Evolutionary conservation across 2,888 invertebrate species (phyloP).

Genomic region (Agonum fuliginosum): DNA sequence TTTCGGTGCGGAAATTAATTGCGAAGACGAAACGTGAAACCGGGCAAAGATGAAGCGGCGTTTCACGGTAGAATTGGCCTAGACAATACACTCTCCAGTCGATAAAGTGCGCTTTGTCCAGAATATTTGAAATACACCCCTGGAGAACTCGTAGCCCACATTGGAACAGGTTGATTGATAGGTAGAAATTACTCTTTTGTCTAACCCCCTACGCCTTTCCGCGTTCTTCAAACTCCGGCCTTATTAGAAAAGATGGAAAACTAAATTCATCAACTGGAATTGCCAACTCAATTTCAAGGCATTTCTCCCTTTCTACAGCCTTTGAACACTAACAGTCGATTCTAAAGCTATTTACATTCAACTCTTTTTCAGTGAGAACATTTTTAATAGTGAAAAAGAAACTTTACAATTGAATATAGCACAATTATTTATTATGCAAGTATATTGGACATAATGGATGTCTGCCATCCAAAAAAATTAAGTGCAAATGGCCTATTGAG

Average conservation of each 20-base stretch:
- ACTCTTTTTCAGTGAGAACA: background rate
- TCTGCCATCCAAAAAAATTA: too few species aligned
- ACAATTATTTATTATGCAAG: too few species aligned
- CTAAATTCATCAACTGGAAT: slow-evolving; percentile 39
- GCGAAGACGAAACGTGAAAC: slow-evolving; percentile 56
- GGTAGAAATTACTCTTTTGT: slow-evolving; percentile 60
- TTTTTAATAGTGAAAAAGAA: too few species aligned
- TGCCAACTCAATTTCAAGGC: slow-evolving; percentile 25
- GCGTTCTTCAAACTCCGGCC: slow-evolving; percentile 1
- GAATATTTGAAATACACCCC: slow-evolving; percentile 56
- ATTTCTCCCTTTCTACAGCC: slow-evolving; percentile 11
- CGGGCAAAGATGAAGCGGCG: slow-evolving; percentile 51
- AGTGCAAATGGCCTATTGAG: too few species aligned
- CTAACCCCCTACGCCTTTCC: slow-evolving; percentile 1
- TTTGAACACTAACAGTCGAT: slow-evolving; percentile 15
- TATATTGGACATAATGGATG: too few species aligned
- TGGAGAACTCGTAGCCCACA: background rate
- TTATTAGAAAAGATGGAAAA: slow-evolving; percentile 50
- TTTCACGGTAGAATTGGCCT: slow-evolving; percentile 56
- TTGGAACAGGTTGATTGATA: slow-evolving; percentile 53
- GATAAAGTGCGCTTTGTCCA: slow-evolving; percentile 55
- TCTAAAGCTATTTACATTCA: slow-evolving; percentile 18
- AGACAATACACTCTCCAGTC: slow-evolving; percentile 59
- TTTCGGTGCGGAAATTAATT: slow-evolving; percentile 59
- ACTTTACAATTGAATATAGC: too few species aligned